phyloP scores from a whole-genome alignment of 1,140 invertebrate genomes.

The Anoplophora glabripennis region DNA sequence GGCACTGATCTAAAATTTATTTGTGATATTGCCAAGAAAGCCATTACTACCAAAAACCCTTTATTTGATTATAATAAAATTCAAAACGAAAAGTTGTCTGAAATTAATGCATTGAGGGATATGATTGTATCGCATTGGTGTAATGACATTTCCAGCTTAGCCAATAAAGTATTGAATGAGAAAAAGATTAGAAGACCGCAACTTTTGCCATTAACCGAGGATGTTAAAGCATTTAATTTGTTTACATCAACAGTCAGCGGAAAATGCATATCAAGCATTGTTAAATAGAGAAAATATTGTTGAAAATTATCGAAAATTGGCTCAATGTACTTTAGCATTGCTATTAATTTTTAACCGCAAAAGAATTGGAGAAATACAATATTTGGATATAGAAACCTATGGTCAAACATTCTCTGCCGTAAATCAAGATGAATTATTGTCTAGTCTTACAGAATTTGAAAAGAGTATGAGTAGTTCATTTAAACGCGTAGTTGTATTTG shows the following conservation, averaged over 20 bases:
- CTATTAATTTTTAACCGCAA: no score
- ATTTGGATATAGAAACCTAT: no score
- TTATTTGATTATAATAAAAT: constrained; percentile 16
- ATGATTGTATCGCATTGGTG: constrained; percentile 27
- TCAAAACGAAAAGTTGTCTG: constrained; percentile 15
- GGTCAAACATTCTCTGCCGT: no score
- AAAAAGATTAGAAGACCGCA: constrained; percentile 17
- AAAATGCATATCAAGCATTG: no score
- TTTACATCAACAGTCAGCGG: no score
- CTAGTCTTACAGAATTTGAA: neutral
- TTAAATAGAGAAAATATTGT: no score
- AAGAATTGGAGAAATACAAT: no score
- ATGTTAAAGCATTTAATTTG: constrained; percentile 17
- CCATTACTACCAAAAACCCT: constrained; percentile 18
- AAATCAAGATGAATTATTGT: no score
- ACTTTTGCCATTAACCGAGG: constrained; percentile 22
- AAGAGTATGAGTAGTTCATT: constrained; percentile 2
- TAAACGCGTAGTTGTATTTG: constrained; percentile 13
- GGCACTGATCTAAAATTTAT: constrained; percentile 28
- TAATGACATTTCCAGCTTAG: constrained; percentile 28
- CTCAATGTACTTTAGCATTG: no score
- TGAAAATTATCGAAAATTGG: no score
- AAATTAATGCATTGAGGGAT: constrained; percentile 17
- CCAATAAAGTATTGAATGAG: constrained; percentile 27
- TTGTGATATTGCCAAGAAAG: constrained; percentile 30